These are phyloP conservation scores for Trachelus iudaicus DNA, from an alignment of 2,888 invertebrate species.

Conservation along the genomic window DNA sequence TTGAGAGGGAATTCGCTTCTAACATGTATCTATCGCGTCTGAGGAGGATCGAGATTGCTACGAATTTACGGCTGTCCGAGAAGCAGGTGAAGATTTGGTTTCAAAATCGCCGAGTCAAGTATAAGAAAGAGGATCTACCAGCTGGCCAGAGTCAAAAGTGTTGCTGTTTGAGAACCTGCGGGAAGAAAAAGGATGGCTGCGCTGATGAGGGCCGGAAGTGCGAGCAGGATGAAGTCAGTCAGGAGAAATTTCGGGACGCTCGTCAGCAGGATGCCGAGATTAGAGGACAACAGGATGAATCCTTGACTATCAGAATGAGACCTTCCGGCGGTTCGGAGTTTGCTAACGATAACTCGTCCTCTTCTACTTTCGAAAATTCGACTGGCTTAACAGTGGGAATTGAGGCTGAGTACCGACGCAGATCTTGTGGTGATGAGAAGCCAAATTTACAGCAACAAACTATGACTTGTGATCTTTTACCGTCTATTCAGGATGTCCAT, in stretches of 20 bases:
- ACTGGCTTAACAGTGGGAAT: neutral
- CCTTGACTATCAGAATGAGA: neutral
- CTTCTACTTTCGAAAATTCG: neutral
- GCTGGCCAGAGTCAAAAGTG: conserved; percentile 63
- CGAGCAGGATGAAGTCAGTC: conserved; percentile 27
- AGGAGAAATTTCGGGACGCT: conserved; percentile 12
- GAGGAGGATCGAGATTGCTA: conserved; percentile 93
- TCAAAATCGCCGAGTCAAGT: conserved; percentile 92
- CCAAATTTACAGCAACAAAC: neutral
- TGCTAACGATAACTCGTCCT: neutral
- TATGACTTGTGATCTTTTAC: neutral
- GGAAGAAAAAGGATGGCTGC: conserved; percentile 55
- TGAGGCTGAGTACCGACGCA: neutral
- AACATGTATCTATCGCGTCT: conserved; percentile 93
- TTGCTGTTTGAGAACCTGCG: conserved; percentile 68
- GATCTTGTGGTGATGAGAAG: neutral
- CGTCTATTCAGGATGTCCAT: conserved; percentile 22
- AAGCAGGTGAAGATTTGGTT: conserved; percentile 98
- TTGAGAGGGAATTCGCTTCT: conserved; percentile 81
- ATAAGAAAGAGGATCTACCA: conserved; percentile 88
- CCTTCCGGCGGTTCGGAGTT: neutral
- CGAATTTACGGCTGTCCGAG: conserved; percentile 86
- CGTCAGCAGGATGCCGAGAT: neutral
- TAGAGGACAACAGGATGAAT: neutral
- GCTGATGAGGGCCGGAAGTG: conserved; percentile 34